phyloP scores from a whole-genome alignment of 2,888 invertebrate genomes.

The Melanostoma scalare region DNA sequence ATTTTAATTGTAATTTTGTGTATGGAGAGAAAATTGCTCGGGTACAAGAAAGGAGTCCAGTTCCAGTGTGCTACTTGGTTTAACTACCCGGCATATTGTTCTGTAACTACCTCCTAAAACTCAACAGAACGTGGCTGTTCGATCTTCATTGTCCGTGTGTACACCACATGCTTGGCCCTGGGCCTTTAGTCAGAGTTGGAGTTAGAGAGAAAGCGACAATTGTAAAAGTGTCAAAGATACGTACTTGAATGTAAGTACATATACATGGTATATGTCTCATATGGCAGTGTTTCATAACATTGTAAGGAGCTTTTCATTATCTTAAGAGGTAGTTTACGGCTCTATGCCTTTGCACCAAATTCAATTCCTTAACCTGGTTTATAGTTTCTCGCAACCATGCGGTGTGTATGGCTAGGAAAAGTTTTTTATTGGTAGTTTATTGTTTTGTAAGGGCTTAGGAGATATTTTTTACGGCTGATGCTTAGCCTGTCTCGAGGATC shows the following conservation, averaged over 20 bases:
- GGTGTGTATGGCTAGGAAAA: too few species aligned
- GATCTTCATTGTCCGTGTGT: conserved; percentile 43
- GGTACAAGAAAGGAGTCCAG: too few species aligned
- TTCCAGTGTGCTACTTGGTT: neutral
- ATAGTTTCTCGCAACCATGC: too few species aligned
- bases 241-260: neutral
- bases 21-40: too few species aligned
- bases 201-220: conserved; percentile 3
- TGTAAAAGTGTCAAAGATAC: conserved; percentile 28
- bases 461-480: too few species aligned
- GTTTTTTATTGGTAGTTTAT: too few species aligned
- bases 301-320: conserved; percentile 23
- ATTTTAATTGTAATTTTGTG: too few species aligned
- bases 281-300: conserved; percentile 33
- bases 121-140: conserved; percentile 46
- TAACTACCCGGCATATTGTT: conserved; percentile 9
- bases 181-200: neutral
- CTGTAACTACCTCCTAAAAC: conserved; percentile 28
- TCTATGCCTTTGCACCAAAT: conserved; percentile 47
- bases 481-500: too few species aligned
- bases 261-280: neutral
- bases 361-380: conserved; percentile 51
- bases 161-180: conserved; percentile 27
- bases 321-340: conserved; percentile 49
- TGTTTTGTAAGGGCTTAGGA: too few species aligned